Evolutionary conservation across 2,888 invertebrate species (phyloP).

Genomic region (Keiferia lycopersicella): DNA sequence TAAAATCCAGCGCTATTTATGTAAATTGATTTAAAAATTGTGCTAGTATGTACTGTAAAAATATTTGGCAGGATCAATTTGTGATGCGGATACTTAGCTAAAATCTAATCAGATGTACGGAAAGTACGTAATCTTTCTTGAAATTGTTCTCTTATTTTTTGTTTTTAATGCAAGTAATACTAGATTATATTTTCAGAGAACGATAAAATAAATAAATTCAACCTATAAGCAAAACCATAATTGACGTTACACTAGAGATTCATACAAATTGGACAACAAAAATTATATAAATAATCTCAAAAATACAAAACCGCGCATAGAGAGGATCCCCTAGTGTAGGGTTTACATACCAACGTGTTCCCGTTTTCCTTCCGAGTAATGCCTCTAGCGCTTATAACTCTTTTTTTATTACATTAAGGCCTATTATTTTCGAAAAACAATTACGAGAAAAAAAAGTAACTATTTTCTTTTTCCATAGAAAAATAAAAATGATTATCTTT

Average conservation of each 20-base stretch:
- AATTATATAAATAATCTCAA: neutral
- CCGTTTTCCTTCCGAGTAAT: no score
- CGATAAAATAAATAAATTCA: conserved; percentile 1
- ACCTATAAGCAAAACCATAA: neutral
- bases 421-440: no score
- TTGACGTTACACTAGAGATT: neutral
- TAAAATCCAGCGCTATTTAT: neutral
- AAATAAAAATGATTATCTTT: no score
- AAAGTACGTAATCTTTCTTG: neutral
- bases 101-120: conserved; percentile 13
- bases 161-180: neutral
- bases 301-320: neutral
- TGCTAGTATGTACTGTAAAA: conserved; percentile 53
- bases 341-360: no score
- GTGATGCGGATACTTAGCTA: conserved; percentile 38
- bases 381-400: no score
- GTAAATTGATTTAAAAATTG: conserved; percentile 35
- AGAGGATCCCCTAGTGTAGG: no score
- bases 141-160: neutral
- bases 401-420: no score
- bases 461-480: no score
- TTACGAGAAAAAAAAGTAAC: no score
- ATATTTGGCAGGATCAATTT: conserved; percentile 71
- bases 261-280: neutral
- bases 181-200: conserved; percentile 26